These are phyloP conservation scores for Himalopsyche tibetana DNA, from an alignment of 2,888 invertebrate genomes.

Conservation along the genomic window DNA sequence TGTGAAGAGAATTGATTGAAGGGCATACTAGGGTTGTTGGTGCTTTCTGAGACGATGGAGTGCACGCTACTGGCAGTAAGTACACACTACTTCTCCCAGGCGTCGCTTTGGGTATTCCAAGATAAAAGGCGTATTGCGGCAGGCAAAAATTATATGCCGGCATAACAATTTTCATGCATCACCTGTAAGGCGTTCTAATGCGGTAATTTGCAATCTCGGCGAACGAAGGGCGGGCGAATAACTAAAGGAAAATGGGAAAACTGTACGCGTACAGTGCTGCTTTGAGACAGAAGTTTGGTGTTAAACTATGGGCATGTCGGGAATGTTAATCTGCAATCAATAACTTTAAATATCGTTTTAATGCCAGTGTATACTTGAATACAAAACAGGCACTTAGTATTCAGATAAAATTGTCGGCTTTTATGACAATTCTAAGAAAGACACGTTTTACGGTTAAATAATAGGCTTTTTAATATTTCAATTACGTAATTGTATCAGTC, in stretches of 20 bases:
- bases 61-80: background rate
- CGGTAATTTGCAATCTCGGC: slow-evolving; percentile 77
- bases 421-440: no score
- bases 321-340: slow-evolving; percentile 40
- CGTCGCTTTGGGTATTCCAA: slow-evolving; percentile 68
- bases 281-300: slow-evolving; percentile 39
- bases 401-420: no score
- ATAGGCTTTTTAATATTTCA: no score
- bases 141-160: slow-evolving; percentile 75
- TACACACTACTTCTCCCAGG: background rate
- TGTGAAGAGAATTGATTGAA: no score
- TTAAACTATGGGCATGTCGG: slow-evolving; percentile 29
- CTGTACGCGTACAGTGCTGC: slow-evolving; percentile 47
- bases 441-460: no score
- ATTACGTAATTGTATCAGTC: no score
- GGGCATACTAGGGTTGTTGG: no score
- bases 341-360: slow-evolving; percentile 33
- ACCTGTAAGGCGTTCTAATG: slow-evolving; percentile 77
- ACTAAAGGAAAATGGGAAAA: slow-evolving; percentile 65
- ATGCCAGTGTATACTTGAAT: background rate
- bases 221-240: slow-evolving; percentile 69
- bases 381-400: no score
- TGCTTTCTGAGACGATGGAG: no score
- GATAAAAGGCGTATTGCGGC: slow-evolving; percentile 75
- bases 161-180: slow-evolving; percentile 79